Evolutionary conservation across 2,113 vertebrate species (phyloP).

Genomic region (Saccopteryx leptura): DNA sequence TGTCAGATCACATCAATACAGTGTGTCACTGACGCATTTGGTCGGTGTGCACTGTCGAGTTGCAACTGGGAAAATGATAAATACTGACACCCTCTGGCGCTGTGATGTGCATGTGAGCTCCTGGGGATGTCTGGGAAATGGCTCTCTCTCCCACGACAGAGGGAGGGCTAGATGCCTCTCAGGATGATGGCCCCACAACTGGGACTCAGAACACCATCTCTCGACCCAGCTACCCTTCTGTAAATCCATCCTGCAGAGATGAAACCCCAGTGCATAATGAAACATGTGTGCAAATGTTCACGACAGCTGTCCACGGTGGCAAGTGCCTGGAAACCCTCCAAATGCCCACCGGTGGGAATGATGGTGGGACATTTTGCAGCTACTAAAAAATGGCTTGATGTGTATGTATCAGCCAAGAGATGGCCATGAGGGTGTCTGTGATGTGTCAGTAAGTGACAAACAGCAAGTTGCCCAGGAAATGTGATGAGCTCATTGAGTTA

Average conservation of each 20-base stretch:
- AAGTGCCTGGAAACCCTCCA: background rate
- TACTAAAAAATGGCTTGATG: background rate
- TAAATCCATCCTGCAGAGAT: rapidly evolving
- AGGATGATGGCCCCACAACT: rapidly evolving
- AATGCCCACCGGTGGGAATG: background rate
- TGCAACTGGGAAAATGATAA: background rate
- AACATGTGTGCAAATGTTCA: rapidly evolving
- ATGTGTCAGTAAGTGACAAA: background rate
- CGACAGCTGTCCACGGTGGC: rapidly evolving
- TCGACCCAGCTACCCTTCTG: background rate
- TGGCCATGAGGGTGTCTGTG: rapidly evolving
- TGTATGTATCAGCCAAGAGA: background rate
- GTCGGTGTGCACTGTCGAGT: rapidly evolving
- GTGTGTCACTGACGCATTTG: rapidly evolving
- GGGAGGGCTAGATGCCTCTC: background rate
- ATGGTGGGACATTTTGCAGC: background rate
- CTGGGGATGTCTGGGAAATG: background rate
- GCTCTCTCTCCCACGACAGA: background rate
- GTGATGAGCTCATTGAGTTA: background rate
- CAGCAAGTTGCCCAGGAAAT: background rate
- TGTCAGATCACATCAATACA: rapidly evolving
- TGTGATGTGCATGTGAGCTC: rapidly evolving
- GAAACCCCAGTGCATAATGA: rapidly evolving
- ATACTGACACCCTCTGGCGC: rapidly evolving
- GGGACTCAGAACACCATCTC: rapidly evolving